phyloP scores from a whole-genome alignment of 2,888 invertebrate species.

The Zhengitettix transpicula region DNA sequence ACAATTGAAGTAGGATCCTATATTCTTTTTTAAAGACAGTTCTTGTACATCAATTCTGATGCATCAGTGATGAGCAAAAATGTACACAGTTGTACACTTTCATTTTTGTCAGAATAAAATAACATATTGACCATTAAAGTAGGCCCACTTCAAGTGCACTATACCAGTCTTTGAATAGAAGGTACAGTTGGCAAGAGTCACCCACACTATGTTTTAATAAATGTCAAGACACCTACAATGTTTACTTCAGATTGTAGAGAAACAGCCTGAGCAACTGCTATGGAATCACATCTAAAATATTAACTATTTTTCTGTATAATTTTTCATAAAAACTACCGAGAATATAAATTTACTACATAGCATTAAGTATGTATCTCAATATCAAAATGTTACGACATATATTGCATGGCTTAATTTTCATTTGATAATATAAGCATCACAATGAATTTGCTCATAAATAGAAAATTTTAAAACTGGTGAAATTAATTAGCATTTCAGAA shows the following conservation, averaged over 20 bases:
- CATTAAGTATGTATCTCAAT: neutral
- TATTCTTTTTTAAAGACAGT: neutral
- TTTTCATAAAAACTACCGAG: constrained; percentile 2
- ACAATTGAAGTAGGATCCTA: neutral
- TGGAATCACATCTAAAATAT: constrained; percentile 8
- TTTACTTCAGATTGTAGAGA: constrained; percentile 5
- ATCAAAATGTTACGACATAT: neutral
- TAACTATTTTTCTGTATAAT: constrained; percentile 5
- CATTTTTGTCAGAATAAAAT: constrained; percentile 4
- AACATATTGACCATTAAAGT: constrained; percentile 4
- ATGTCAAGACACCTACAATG: neutral
- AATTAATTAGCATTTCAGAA: constrained; percentile 8
- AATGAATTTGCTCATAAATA: constrained; percentile 8
- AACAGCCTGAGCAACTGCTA: constrained; percentile 8
- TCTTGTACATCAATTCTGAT: neutral
- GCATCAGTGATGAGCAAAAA: constrained; percentile 10
- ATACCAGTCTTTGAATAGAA: constrained; percentile 10
- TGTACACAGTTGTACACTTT: constrained; percentile 2
- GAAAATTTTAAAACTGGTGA: constrained; percentile 9
- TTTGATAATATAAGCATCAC: constrained; percentile 7
- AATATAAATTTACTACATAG: neutral
- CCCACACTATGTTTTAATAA: neutral
- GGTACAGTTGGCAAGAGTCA: constrained; percentile 7
- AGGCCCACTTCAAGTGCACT: constrained; percentile 7
- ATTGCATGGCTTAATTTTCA: neutral